Percentiles rank a stretch among this genome's conserved stretches.
phyloP scores from a whole-genome alignment of 1,140 invertebrate species.

The Diachasmimorpha longicaudata region DNA sequence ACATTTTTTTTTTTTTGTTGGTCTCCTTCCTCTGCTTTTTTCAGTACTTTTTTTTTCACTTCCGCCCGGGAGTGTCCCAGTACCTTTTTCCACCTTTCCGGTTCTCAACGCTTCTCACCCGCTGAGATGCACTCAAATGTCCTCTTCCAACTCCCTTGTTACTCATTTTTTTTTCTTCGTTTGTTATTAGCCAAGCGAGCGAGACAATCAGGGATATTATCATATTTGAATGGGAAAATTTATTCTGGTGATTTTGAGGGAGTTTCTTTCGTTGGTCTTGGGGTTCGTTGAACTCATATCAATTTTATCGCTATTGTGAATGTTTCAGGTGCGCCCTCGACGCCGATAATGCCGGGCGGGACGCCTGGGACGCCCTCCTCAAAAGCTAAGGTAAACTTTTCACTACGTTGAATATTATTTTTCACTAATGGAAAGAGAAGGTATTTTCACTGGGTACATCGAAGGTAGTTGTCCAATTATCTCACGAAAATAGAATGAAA shows the following conservation, averaged over 20 bases:
- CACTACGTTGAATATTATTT: constrained; percentile 10
- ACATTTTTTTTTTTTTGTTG: background rate
- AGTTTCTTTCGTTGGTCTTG: too few species aligned
- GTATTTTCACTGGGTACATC: background rate
- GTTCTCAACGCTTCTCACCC: background rate
- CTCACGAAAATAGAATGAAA: background rate
- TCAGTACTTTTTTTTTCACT: background rate
- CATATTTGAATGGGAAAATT: background rate
- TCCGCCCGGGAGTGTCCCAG: background rate
- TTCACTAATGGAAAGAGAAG: background rate
- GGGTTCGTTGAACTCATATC: too few species aligned
- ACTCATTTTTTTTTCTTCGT: background rate
- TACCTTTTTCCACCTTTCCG: background rate
- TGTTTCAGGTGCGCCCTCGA: constrained; percentile 68
- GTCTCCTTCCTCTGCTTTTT: background rate
- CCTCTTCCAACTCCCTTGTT: background rate
- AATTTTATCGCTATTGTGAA: constrained; percentile 12
- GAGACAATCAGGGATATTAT: background rate
- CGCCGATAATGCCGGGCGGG: constrained; percentile 77
- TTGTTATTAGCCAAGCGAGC: too few species aligned
- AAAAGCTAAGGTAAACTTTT: constrained; percentile 70
- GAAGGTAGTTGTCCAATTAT: background rate
- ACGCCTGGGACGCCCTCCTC: constrained; percentile 77
- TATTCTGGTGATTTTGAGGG: too few species aligned
- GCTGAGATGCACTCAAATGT: background rate